Conservation (phyloP, 2,113 vertebrate species). For the Phyllostomus discolor region DNA sequence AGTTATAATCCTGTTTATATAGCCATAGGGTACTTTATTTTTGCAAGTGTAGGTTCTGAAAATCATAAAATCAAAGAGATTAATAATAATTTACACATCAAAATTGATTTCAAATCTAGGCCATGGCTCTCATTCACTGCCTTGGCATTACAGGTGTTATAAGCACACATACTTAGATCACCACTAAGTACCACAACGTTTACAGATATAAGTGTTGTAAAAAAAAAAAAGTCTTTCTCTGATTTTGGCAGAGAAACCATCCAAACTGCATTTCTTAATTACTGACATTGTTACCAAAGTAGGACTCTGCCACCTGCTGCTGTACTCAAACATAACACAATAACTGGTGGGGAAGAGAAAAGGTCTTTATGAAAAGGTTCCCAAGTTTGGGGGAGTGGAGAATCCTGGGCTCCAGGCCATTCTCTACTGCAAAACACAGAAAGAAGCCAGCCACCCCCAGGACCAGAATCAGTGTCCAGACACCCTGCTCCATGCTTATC, state of each 20-base stretch:
- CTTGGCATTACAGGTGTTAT: neutral
- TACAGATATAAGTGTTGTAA: neutral
- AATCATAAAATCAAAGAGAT: neutral
- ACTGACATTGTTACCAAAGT: neutral
- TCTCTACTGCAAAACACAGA: no score
- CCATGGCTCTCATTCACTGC: neutral
- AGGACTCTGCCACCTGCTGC: no score
- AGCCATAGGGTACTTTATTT: neutral
- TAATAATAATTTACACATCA: neutral
- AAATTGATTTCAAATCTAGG: neutral
- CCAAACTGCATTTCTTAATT: neutral
- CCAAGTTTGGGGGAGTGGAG: no score
- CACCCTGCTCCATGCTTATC: no score
- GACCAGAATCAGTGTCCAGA: no score
- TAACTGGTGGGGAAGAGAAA: no score
- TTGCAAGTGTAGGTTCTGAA: neutral
- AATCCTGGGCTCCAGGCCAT: no score
- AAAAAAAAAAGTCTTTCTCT: neutral
- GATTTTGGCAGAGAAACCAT: neutral
- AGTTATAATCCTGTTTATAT: neutral
- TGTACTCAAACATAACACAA: no score
- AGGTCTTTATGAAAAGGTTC: no score
- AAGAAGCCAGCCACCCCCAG: no score
- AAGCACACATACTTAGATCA: neutral
- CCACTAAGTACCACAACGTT: neutral